Percentiles rank a stretch among this genome's conserved stretches.
phyloP scores from a whole-genome alignment of 2,113 vertebrate species.

The Balaenoptera acutorostrata region DNA sequence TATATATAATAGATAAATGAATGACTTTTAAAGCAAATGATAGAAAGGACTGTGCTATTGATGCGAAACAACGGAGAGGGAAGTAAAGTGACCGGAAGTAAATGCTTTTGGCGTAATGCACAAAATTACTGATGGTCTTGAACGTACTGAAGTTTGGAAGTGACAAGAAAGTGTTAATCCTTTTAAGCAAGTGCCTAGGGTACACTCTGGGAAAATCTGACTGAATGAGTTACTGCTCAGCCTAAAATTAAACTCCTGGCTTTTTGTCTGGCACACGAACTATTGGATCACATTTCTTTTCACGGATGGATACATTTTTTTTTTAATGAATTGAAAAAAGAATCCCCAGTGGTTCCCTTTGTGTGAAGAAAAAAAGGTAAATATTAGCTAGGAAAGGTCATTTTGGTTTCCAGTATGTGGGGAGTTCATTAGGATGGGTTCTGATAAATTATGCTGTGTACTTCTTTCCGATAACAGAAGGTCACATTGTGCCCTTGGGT shows the following conservation, averaged over 20 bases:
- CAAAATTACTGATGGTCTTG: neutral
- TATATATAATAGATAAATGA: neutral
- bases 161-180: constrained; percentile 1
- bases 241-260: constrained; percentile 9
- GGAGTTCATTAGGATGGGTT: constrained; percentile 56
- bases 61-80: neutral
- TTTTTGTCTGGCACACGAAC: neutral
- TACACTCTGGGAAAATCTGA: neutral
- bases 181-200: neutral
- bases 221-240: neutral
- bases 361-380: constrained; percentile 59
- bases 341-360: constrained; percentile 56
- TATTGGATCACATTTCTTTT: constrained; percentile 16
- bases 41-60: neutral
- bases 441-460: constrained; percentile 60
- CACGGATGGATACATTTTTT: constrained; percentile 7
- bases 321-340: constrained; percentile 54
- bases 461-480: constrained; percentile 76
- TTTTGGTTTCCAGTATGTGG: constrained; percentile 19
- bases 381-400: constrained; percentile 64
- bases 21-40: neutral
- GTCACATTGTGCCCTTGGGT: constrained; percentile 83
- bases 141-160: neutral
- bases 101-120: neutral
- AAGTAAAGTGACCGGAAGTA: neutral